Percentiles rank a stretch among this genome's conserved stretches.
Conservation (phyloP, 64 coral and sea anemone genomes). For the Orbicella faveolata region DNA sequence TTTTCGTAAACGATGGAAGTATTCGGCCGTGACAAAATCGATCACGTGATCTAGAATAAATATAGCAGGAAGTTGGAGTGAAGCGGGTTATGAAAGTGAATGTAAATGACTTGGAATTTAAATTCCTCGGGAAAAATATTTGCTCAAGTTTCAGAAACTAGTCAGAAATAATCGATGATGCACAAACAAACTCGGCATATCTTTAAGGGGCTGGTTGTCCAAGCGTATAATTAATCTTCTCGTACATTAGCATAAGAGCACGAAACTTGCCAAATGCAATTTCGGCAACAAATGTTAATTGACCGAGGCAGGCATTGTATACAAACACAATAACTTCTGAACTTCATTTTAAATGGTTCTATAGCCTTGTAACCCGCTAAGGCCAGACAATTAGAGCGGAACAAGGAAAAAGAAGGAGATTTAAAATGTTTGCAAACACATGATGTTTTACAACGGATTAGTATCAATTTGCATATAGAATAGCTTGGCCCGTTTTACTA, state of each 20-base stretch:
- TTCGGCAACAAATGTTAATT: conserved; percentile 9
- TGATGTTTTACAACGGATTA: not conserved
- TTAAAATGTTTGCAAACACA: conserved; percentile 4
- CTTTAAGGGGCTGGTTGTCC: not conserved
- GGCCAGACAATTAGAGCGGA: not conserved
- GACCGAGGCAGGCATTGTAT: not conserved
- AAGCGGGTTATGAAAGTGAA: not conserved
- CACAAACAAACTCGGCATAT: not conserved
- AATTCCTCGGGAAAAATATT: not conserved
- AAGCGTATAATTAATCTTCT: not conserved
- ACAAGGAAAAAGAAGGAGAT: not conserved
- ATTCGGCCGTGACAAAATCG: conserved; percentile 33
- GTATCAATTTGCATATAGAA: not conserved
- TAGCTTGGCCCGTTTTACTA: not conserved
- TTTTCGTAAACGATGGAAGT: conserved; percentile 19
- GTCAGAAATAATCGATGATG: not conserved
- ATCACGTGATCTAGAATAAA: conserved; percentile 37
- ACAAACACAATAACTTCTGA: not conserved
- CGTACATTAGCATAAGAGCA: not conserved
- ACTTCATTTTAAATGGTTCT: not conserved
- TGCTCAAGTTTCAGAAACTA: not conserved
- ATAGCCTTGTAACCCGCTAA: not conserved
- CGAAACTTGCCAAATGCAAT: not conserved
- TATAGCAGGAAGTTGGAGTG: not conserved
- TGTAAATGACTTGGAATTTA: not conserved